Evolutionary conservation across 2,888 invertebrate genomes (phyloP).

Genomic region (Rotaria magnacalcarata): DNA sequence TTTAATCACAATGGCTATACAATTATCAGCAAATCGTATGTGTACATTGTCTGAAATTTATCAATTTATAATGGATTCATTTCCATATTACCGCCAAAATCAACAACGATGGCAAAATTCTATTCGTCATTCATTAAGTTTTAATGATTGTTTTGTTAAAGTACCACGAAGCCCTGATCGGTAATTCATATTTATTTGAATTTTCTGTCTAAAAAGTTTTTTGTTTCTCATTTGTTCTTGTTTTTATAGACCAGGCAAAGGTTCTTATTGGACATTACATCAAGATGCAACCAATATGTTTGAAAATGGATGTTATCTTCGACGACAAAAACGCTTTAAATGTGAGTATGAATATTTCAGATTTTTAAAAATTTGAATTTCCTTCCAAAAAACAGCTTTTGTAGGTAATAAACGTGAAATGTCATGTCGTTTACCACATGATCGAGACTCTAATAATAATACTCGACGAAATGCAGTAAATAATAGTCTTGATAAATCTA

Average conservation of each 20-base stretch:
- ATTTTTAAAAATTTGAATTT: background rate
- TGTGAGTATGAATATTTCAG: background rate
- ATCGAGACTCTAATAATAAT: background rate
- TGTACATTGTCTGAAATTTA: conserved; percentile 95
- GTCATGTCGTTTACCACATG: background rate
- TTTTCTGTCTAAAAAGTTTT: too few relatives aligned
- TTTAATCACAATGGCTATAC: conserved; percentile 98
- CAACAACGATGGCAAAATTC: conserved; percentile 99
- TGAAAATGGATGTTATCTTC: conserved; percentile 93
- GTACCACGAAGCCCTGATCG: conserved; percentile 79
- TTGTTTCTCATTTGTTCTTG: background rate
- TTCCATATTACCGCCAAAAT: conserved; percentile 95
- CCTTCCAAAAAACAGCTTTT: background rate
- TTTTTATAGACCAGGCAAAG: conserved; percentile 78
- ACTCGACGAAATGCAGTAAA: background rate
- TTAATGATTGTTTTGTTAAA: conserved; percentile 98
- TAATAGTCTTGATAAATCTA: conserved; percentile 26
- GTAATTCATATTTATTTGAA: background rate
- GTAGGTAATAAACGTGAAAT: background rate
- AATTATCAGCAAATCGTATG: conserved; percentile 90
- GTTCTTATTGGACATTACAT: conserved; percentile 94
- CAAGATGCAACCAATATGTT: conserved; percentile 99
- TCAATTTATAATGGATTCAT: conserved; percentile 97
- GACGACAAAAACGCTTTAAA: conserved; percentile 94
- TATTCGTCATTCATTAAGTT: conserved; percentile 89